Conservation (phyloP, 2,888 invertebrate species). For the Ceratothoa steindachneri region DNA sequence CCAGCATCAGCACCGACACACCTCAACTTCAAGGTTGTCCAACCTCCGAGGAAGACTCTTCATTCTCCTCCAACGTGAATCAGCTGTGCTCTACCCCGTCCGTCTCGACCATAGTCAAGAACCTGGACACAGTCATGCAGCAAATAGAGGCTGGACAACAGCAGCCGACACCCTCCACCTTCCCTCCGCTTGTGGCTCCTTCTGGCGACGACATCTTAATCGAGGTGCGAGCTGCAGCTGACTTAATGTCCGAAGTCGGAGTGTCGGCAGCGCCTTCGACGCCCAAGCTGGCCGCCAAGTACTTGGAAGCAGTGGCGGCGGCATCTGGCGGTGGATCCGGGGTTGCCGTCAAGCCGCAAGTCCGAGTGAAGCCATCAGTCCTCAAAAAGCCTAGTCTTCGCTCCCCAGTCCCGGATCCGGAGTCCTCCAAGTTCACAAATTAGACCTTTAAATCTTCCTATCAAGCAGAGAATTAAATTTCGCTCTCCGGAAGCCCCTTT, state of each 20-base stretch:
- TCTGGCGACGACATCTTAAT: slow-evolving; percentile 40
- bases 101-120: slow-evolving; percentile 41
- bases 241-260: slow-evolving; percentile 19
- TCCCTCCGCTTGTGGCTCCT: no score
- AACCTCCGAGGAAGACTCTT: slow-evolving; percentile 24
- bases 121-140: slow-evolving; percentile 36
- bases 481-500: not conserved
- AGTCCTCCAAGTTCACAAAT: slow-evolving; percentile 25
- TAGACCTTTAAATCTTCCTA: not conserved
- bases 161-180: not conserved
- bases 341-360: slow-evolving; percentile 61
- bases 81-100: slow-evolving; percentile 34
- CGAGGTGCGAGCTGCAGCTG: slow-evolving; percentile 31
- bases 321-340: slow-evolving; percentile 26
- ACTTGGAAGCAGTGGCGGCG: slow-evolving; percentile 56
- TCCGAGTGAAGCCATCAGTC: slow-evolving; percentile 75
- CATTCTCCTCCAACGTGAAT: slow-evolving; percentile 21
- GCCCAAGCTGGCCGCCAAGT: slow-evolving; percentile 63
- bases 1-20: slow-evolving; percentile 49
- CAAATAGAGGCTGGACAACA: slow-evolving; percentile 30
- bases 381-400: slow-evolving; percentile 65
- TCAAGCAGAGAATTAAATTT: not conserved
- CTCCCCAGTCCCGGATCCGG: slow-evolving; percentile 40
- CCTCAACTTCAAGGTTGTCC: slow-evolving; percentile 47
- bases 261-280: slow-evolving; percentile 58